Base-by-base conservation (phyloP, 92 coral and sea anemone species). In the Virgularia gustaviana region DNA sequence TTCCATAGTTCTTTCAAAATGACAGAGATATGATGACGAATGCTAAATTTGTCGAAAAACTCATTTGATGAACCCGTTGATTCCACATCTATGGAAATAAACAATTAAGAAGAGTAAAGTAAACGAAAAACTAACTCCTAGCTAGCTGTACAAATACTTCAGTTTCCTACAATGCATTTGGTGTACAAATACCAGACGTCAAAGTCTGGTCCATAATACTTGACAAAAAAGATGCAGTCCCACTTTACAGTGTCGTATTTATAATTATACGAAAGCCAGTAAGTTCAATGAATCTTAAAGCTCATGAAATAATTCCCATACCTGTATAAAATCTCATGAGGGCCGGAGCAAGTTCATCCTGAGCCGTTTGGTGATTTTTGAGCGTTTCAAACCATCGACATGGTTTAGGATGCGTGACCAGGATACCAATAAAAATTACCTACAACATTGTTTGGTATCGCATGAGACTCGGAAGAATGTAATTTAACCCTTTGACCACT, bases 1-100 rank as follows among this genome's bases (percentile, higher is more conserved):
- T 92, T 91, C 98, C 98, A 92, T 51, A 92, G 77, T 56, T 89
- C 90, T 80, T 92, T 92, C 94, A 89, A 85, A 28, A 92, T 92
- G 57, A 92, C 83, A 2, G 98, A 92, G 60, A 92, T 92, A 73
- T 92, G 98, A 64, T 92, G 90, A 35, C 98, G 89, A 47, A 92
- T 89, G 38, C 96, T 92, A 45, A 92, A 92, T 77, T 92, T 92
- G 73, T 92, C 98, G 31, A 86, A 92, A 65, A 92, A 92, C 65
- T 92, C 98, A 49, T 89, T 92, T 2, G 98, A 92, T 28, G 96
- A 89, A 19, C 98, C 98, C 19, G 98, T 92, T 4, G 96, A 84
- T 77, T 92, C 98, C 32, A 92, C 98, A 76, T 89, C 98, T 92
- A 86, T 13, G 32, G 29, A 62, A 36, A 25, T 34, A 60, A 75